phyloP scores from a whole-genome alignment of 2,113 vertebrate species.

The Megaceryle torquata region DNA sequence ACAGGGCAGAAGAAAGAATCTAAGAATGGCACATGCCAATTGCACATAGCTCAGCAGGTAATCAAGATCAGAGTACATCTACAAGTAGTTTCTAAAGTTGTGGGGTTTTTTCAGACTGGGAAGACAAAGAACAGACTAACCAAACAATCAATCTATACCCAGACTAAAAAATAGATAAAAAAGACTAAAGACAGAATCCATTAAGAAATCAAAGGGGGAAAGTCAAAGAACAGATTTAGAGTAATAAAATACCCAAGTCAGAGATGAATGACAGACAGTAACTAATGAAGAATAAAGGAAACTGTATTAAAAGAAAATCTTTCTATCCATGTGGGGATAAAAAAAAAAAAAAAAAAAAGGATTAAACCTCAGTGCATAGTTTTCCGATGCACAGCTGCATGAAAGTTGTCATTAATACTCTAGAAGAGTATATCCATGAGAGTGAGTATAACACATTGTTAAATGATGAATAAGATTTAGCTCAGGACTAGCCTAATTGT shows the following conservation, averaged over 20 bases:
- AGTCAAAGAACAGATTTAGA: background rate
- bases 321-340: background rate
- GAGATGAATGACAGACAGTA: background rate
- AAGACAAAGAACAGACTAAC: background rate
- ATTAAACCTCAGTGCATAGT: background rate
- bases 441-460: background rate
- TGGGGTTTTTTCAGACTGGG: background rate
- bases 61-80: background rate
- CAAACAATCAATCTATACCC: background rate
- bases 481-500: background rate
- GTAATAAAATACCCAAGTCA: background rate
- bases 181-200: background rate
- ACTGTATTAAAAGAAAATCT: background rate
- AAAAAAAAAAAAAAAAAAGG: background rate
- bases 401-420: background rate
- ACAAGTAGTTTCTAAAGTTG: background rate
- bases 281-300: background rate
- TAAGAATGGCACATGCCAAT: background rate
- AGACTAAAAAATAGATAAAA: background rate
- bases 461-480: background rate
- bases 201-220: background rate
- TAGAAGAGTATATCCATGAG: too few relatives aligned
- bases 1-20: background rate
- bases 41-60: background rate
- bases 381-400: background rate